Evolutionary conservation across 2,888 invertebrate species (phyloP).

Genomic region (Adelognathus sp.): DNA sequence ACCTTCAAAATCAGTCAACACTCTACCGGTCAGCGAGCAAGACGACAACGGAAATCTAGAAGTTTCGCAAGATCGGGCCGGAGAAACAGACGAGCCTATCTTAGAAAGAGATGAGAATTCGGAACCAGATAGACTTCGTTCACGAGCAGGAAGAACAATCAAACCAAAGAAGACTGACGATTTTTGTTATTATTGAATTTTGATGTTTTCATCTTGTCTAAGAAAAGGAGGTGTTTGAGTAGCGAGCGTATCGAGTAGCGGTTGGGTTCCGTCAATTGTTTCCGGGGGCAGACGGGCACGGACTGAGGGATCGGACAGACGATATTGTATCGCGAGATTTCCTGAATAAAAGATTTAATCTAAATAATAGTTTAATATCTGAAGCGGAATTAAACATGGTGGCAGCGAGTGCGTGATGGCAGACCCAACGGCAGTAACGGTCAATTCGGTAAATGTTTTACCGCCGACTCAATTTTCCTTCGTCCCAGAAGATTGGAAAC

Average conservation of each 20-base stretch:
- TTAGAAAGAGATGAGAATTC: neutral
- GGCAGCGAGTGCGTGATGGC: constrained; percentile 6
- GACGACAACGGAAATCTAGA: neutral
- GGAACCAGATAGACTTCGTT: too few relatives aligned
- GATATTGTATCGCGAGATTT: neutral
- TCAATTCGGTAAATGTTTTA: neutral
- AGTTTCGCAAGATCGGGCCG: neutral
- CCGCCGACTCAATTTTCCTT: neutral
- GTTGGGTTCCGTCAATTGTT: neutral
- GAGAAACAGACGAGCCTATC: neutral
- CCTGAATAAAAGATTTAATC: neutral
- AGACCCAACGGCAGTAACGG: neutral
- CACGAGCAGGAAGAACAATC: too few relatives aligned
- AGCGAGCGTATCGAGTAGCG: neutral
- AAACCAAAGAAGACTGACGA: too few relatives aligned
- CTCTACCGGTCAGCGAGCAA: neutral
- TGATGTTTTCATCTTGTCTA: too few relatives aligned
- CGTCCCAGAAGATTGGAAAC: constrained; percentile 15
- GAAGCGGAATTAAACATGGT: neutral
- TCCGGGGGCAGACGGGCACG: neutral
- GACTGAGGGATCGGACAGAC: neutral
- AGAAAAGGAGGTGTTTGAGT: neutral
- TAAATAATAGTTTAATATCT: neutral
- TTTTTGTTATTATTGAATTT: too few relatives aligned
- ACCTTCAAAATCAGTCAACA: neutral